Evolutionary conservation across 2,113 vertebrate genomes (phyloP), one percentile per base, ranked within the genome.

Genomic region (Leptodactylus fuscus): DNA sequence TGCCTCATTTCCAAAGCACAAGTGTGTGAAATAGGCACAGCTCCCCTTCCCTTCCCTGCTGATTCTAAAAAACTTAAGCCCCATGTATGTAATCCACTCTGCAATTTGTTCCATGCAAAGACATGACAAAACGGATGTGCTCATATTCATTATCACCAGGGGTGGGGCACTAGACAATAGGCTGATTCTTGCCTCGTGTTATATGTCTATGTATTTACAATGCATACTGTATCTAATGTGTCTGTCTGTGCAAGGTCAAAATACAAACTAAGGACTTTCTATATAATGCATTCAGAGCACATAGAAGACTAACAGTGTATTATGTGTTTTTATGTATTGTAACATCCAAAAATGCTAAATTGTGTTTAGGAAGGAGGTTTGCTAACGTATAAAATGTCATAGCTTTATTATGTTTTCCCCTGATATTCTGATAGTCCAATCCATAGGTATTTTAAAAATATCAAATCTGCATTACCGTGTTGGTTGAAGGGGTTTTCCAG

Each of bases 111-210:
- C 24, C 62, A 24, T 3, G 18, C 60, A 81, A 20, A 32, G 24
- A 34, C 15, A 81, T 69, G 62, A 70, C 65, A 71, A 49, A 38
- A 36, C 16, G 27, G 46, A 15, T 29, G 15, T 76, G 38, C 87
- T 87, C 83, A 87, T 87, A 87, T 87, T 83, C 87, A 81, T 58
- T 65, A 67, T 67, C 60, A 88, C 34, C 83, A 85, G 87, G 88
- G 91, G 90, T 87, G 91, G 87, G 91, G 88, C 89, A 0, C 51
- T 29, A 81, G 85, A 91, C 91, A 86, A 89, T 87, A 71, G 89
- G 81, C 11, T 49, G 27, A 49, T 76, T 49, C 46, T 32, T 76
- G 73, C 41, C 34, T 75, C 29, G 44, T 48, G 41, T 48, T 49
- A 48, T 49, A 51, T 76, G 27, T 10, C 73, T 29, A 49, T 16